A percentile compares a stretch with the other conserved stretches of the same genome.
These are phyloP conservation scores for Brachypodius melanocephalos DNA, from an alignment of 2,113 vertebrate species.

Conservation along the genomic window DNA sequence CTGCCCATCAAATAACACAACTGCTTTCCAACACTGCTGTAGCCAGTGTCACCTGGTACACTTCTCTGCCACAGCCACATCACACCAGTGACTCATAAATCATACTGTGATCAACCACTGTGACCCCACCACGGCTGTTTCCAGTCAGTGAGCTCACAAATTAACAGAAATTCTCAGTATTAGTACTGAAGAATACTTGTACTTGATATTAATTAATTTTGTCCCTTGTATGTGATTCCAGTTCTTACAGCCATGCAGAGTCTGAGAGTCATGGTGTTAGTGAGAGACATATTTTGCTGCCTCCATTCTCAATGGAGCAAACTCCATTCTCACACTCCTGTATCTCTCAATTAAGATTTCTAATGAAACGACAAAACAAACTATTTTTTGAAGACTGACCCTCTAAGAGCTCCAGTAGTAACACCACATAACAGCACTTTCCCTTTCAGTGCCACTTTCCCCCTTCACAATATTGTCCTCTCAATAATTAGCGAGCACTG, in stretches of 20 bases:
- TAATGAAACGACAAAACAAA: not conserved
- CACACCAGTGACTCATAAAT: not conserved
- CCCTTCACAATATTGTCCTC: not conserved
- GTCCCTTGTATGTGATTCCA: not conserved
- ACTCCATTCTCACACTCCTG: not conserved
- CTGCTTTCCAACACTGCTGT: not conserved
- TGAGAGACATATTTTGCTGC: rapidly evolving
- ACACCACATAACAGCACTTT: rapidly evolving
- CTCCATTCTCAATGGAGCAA: not conserved
- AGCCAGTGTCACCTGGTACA: not conserved
- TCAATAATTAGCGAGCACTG: not conserved
- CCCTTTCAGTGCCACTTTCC: not conserved
- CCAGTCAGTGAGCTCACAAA: not conserved
- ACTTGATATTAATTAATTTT: not conserved
- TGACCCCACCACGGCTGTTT: not conserved
- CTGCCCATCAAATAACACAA: not conserved
- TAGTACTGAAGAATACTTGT: not conserved
- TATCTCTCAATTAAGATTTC: not conserved
- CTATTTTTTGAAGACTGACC: not conserved
- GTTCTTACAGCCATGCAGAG: not conserved
- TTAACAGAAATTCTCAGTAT: not conserved
- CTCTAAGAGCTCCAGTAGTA: not conserved
- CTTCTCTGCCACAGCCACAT: not conserved
- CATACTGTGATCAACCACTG: not conserved
- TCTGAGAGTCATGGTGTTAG: not conserved